Conservation (phyloP, 2,797 vertebrate species). For the Bucorvus abyssinicus region DNA sequence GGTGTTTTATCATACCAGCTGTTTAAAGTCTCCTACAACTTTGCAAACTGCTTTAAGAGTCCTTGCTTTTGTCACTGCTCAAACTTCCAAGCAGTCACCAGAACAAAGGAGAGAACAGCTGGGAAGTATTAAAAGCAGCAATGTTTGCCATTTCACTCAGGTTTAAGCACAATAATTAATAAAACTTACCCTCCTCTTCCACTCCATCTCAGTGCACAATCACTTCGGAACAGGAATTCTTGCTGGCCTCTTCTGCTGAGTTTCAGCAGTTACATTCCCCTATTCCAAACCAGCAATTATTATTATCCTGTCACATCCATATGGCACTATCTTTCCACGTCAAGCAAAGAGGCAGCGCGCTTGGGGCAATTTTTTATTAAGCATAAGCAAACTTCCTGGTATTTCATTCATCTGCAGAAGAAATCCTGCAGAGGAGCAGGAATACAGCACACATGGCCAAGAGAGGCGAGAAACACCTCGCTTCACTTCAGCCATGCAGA, state of each 20-base stretch:
- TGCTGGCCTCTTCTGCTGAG: not conserved
- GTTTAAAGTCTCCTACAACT: conserved; percentile 72
- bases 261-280: not conserved
- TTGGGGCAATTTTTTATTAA: not conserved
- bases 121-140: conserved; percentile 45
- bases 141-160: conserved; percentile 1
- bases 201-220: not conserved
- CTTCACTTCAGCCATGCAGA: not conserved
- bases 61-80: conserved; percentile 65
- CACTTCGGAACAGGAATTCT: not conserved
- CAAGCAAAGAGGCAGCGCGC: not conserved
- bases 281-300: not conserved
- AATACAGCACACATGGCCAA: not conserved
- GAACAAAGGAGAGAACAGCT: conserved; percentile 64
- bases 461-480: not conserved
- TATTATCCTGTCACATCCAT: not conserved
- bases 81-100: conserved; percentile 46
- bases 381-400: not conserved
- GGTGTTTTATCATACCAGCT: conserved; percentile 65
- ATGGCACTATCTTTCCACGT: accelerated
- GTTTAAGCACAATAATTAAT: conserved; percentile 39
- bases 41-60: conserved; percentile 27
- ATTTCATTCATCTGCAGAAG: not conserved
- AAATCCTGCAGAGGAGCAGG: not conserved
- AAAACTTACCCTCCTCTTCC: conserved; percentile 1